phyloP scores from a whole-genome alignment of 2,888 invertebrate genomes.

The Congeria kusceri region DNA sequence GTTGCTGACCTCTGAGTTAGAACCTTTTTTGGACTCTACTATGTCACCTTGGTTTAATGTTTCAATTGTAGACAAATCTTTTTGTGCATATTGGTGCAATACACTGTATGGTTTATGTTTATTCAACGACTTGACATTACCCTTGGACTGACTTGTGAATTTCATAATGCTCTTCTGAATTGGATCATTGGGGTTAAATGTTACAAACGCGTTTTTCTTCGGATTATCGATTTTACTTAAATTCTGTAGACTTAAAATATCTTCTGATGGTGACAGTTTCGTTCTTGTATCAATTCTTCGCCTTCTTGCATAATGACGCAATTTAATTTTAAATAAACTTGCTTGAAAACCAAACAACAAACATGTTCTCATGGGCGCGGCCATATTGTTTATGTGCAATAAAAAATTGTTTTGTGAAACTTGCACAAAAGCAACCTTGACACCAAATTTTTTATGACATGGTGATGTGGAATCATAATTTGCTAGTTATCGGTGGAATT shows the following conservation, averaged over 20 bases:
- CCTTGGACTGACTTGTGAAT: not conserved
- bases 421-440: no score
- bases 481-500: constrained; percentile 37
- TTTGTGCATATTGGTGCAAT: not conserved
- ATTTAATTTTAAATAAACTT: no score
- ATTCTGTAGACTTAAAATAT: not conserved
- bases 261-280: constrained; percentile 18
- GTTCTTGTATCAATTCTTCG: not conserved
- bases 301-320: constrained; percentile 13
- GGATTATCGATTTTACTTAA: constrained; percentile 9
- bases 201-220: constrained; percentile 28
- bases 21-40: no score
- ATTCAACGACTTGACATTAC: no score
- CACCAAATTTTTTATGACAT: no score
- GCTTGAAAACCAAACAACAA: not conserved
- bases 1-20: no score
- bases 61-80: not conserved
- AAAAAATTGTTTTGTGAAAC: no score
- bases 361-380: constrained; percentile 36
- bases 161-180: constrained; percentile 29
- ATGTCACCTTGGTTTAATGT: no score
- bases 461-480: constrained; percentile 48
- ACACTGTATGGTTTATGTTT: not conserved
- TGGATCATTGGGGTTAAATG: constrained; percentile 29
- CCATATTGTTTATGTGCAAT: constrained; percentile 21